Percentiles rank a stretch among this genome's conserved stretches.
Evolutionary conservation across 2,113 vertebrate genomes (phyloP).

Genomic region (Eira barbara): DNA sequence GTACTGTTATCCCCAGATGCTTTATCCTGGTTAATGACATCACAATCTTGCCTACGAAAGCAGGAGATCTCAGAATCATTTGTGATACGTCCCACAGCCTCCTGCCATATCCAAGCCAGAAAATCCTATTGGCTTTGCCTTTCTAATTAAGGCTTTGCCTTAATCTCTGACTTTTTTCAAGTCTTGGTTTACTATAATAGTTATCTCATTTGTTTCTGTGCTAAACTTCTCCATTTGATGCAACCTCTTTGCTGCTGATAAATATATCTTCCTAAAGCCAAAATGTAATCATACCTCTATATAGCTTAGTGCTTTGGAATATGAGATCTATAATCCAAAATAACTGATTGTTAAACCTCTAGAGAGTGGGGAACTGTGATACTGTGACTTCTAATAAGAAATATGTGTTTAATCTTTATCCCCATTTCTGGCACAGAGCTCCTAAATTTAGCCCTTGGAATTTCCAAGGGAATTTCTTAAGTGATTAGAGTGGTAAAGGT

Average conservation of each 20-base stretch:
- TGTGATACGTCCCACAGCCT: neutral
- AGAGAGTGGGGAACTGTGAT: neutral
- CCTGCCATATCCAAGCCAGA: neutral
- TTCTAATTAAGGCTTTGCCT: neutral
- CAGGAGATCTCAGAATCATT: neutral
- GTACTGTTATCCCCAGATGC: neutral
- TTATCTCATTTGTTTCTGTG: neutral
- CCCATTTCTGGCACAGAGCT: neutral
- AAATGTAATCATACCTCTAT: neutral
- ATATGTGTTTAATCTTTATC: neutral
- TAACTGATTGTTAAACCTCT: neutral
- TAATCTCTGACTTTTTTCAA: neutral
- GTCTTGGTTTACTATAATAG: neutral
- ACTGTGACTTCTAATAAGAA: neutral
- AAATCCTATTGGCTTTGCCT: neutral
- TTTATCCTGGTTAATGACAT: neutral
- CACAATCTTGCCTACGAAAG: neutral
- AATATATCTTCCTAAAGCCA: neutral
- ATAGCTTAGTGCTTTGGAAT: neutral
- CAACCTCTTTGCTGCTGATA: neutral
- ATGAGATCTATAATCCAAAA: neutral
- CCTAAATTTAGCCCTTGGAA: neutral
- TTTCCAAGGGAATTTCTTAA: neutral
- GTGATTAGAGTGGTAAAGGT: neutral
- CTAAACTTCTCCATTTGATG: neutral